These are phyloP conservation scores for Daktulosphaira vitifoliae DNA, from an alignment of 1,140 invertebrate genomes.

Conservation along the genomic window DNA sequence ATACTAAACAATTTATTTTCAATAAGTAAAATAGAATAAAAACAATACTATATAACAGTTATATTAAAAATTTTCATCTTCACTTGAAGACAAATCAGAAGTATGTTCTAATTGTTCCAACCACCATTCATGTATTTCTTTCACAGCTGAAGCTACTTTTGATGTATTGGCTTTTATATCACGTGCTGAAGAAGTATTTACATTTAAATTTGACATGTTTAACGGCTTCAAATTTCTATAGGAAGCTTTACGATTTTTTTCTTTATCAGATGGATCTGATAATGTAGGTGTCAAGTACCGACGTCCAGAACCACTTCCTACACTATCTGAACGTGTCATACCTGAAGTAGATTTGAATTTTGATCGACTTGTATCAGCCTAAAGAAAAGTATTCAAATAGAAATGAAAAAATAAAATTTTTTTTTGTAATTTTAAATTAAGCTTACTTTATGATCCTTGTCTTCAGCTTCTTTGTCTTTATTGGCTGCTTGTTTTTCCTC, in stretches of 20 bases:
- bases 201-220: slow-evolving; percentile 23
- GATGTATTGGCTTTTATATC: slow-evolving; percentile 11
- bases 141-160: slow-evolving; percentile 19
- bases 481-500: slow-evolving; percentile 51
- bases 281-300: slow-evolving; percentile 81
- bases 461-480: slow-evolving; percentile 47
- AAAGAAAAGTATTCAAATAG: slow-evolving; percentile 30
- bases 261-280: slow-evolving; percentile 62
- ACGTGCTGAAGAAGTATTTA: neutral
- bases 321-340: slow-evolving; percentile 64
- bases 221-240: slow-evolving; percentile 13
- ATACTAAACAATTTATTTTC: too few relatives aligned
- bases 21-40: too few relatives aligned
- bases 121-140: slow-evolving; percentile 35
- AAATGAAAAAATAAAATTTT: neutral
- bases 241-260: slow-evolving; percentile 8
- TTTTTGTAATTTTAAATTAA: neutral
- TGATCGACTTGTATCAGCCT: slow-evolving; percentile 39
- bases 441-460: slow-evolving; percentile 48
- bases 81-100: slow-evolving; percentile 23
- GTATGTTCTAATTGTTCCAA: slow-evolving; percentile 18
- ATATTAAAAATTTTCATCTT: slow-evolving; percentile 25
- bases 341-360: slow-evolving; percentile 46
- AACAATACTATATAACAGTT: too few relatives aligned
- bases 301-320: slow-evolving; percentile 66